Evolutionary conservation across 2,797 vertebrate genomes (phyloP), one percentile per base, ranked within the genome.

Genomic region (Hyperoplus lanceolatus): DNA sequence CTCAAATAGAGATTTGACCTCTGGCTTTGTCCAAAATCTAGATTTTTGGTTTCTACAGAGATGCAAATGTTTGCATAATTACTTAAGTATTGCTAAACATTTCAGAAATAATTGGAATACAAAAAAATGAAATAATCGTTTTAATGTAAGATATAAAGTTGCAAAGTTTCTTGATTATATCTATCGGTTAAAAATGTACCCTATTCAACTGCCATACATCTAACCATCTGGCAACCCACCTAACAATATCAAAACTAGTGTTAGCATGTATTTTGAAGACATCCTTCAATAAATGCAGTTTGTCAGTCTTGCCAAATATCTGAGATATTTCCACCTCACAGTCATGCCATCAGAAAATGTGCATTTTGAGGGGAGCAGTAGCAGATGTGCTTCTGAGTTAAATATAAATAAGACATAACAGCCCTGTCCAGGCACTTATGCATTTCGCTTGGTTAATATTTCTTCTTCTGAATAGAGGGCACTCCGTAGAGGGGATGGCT

Each of bases 401-500:
- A 95, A 95, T 93, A 95, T 95, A 91, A 94, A 96, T 93, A 75
- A 87, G 90, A 92, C 93, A 90, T 94, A 95, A 95, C 93, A 91
- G 93, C 82, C 90, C 83, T 88, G 92, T 92, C 92, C 91, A 78
- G 91, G 90, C 90, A 93, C 93, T 95, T 93, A 85, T 90, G 90
- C 91, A 85, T 93, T 95, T 94, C 85, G 85, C 90, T 87, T 91
- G 92, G 93, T 95, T 95, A 93, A 94, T 95, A 95, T 95, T 94
- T 94, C 86, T 90, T 83, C 57, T 83, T 85, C 90, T 87, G 91
- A 94, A 93, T 90, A 94, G 89, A 90, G 89, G 92, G 90, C 93
- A 90, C 91, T 93, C 88, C 82, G 58, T 79, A 29, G 89, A 87
- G 82, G 83, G 88, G 89, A 76, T 70, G 80, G 91, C 82, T 84